Evolutionary conservation across 2,888 invertebrate species (phyloP).

Genomic region (Cheilosia urbana): DNA sequence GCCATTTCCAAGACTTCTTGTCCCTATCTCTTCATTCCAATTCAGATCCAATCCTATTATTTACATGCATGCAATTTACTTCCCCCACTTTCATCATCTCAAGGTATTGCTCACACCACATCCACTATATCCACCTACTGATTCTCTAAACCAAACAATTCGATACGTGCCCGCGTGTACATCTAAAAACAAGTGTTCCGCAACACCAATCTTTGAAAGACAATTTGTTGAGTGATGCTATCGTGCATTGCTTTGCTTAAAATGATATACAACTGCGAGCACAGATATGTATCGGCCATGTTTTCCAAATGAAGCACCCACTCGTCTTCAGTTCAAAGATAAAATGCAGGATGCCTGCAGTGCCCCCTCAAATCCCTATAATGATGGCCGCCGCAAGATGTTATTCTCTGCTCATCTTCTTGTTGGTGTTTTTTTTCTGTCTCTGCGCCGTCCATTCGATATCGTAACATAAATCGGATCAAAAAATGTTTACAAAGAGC

Average conservation of each 20-base stretch:
- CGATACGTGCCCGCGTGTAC: background rate
- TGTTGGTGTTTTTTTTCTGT: background rate
- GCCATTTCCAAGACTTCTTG: too few species aligned
- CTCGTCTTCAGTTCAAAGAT: slow-evolving; percentile 27
- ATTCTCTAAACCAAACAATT: slow-evolving; percentile 16
- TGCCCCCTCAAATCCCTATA: slow-evolving; percentile 18
- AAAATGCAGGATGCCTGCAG: slow-evolving; percentile 61
- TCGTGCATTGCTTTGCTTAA: slow-evolving; percentile 23
- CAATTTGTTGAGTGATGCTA: slow-evolving; percentile 54
- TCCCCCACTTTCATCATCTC: background rate
- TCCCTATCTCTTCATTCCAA: background rate
- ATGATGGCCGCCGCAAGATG: slow-evolving; percentile 34
- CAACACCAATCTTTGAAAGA: slow-evolving; percentile 28
- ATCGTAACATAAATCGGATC: slow-evolving; percentile 59
- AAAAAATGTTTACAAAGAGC: slow-evolving; percentile 56
- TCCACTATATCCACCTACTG: slow-evolving; percentile 1
- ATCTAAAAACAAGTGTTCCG: slow-evolving; percentile 30
- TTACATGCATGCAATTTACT: background rate
- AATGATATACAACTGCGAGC: slow-evolving; percentile 26
- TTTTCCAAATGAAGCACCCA: slow-evolving; percentile 11
- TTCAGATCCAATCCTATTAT: background rate
- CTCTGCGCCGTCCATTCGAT: slow-evolving; percentile 19
- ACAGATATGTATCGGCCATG: slow-evolving; percentile 25
- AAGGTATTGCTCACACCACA: background rate
- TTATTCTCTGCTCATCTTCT: slow-evolving; percentile 17